Conservation (phyloP, 2,797 vertebrate genomes). For the Xenentodon cancila region DNA sequence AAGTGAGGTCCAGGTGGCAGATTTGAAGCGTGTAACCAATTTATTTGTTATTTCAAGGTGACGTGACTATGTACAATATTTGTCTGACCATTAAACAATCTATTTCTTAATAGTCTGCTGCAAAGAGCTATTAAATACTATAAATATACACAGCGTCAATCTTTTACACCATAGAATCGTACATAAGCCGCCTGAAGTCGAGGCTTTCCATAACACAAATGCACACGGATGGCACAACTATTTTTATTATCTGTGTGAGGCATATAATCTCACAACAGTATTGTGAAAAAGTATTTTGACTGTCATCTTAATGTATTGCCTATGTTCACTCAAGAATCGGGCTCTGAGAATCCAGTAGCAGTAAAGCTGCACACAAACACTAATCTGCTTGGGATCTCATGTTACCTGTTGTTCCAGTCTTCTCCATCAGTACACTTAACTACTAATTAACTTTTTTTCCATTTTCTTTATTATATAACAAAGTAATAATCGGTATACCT, state of each 20-base stretch:
- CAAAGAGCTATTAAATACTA: conserved; percentile 16
- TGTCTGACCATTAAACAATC: too few relatives aligned
- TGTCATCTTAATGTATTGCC: conserved; percentile 36
- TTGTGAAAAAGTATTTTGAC: conserved; percentile 27
- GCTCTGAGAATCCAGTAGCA: conserved; percentile 46
- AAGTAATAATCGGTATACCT: conserved; percentile 38
- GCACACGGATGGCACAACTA: conserved; percentile 18
- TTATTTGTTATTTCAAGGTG: too few relatives aligned
- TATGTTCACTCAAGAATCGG: conserved; percentile 45
- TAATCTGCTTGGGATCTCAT: conserved; percentile 71
- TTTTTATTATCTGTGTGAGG: conserved; percentile 37
- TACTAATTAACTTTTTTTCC: conserved; percentile 57
- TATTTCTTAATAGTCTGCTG: too few relatives aligned
- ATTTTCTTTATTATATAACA: conserved; percentile 42
- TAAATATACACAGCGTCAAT: conserved; percentile 8
- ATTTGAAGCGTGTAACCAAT: too few relatives aligned
- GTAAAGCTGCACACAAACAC: conserved; percentile 65
- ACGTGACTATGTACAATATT: too few relatives aligned
- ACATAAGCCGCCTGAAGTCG: conserved; percentile 42
- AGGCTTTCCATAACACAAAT: conserved; percentile 35
- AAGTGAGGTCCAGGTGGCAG: too few relatives aligned
- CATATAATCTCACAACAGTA: conserved; percentile 29
- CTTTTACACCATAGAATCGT: conserved; percentile 9
- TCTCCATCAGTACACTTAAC: conserved; percentile 67
- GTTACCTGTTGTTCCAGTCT: conserved; percentile 70